Conservation (phyloP, 2,888 invertebrate genomes). For the Schizaphis graminum region DNA sequence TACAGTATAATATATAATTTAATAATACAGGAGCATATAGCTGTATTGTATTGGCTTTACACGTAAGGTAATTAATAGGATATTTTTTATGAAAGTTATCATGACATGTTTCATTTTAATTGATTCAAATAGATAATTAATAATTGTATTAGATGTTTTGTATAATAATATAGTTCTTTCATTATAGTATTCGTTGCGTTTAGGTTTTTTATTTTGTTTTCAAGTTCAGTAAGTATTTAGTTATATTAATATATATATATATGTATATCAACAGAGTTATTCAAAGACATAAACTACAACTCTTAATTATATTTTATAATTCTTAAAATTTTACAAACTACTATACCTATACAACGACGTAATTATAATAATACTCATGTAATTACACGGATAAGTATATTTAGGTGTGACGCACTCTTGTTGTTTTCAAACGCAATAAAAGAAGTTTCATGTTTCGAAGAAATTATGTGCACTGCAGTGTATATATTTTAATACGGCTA, state of each 20-base stretch:
- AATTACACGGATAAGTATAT: neutral
- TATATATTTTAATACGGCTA: neutral
- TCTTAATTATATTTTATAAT: neutral
- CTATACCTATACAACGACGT: too few relatives aligned
- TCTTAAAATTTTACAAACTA: neutral
- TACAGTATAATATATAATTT: too few relatives aligned
- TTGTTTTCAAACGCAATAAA: neutral
- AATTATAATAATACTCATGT: neutral
- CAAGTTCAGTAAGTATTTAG: neutral
- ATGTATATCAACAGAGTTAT: neutral
- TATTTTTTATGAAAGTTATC: too few relatives aligned
- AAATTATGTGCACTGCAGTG: neutral
- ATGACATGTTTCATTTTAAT: neutral
- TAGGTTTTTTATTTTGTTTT: neutral
- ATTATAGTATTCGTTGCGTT: neutral
- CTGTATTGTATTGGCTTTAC: too few relatives aligned
- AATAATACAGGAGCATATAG: too few relatives aligned
- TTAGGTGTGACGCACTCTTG: neutral
- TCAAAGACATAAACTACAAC: neutral
- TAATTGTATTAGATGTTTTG: neutral
- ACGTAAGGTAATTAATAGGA: too few relatives aligned
- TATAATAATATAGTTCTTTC: neutral
- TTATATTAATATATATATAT: neutral
- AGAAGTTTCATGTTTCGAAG: neutral
- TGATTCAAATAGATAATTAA: neutral